phyloP scores from a whole-genome alignment of 2,113 vertebrate species.

The Atrichornis clamosus region DNA sequence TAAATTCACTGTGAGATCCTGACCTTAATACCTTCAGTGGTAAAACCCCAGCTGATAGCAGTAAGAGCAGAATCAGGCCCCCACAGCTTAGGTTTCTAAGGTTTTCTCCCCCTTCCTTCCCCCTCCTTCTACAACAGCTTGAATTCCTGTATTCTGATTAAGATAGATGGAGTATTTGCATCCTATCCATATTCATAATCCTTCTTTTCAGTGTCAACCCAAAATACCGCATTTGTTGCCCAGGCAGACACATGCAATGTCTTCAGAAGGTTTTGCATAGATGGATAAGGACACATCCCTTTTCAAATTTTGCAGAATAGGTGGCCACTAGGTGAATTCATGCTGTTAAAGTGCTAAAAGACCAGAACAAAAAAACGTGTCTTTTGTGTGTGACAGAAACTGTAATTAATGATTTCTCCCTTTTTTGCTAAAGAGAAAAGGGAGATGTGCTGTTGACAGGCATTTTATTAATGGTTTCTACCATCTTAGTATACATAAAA shows the following conservation, averaged over 20 bases:
- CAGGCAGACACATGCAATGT: constrained; percentile 81
- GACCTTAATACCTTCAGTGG: neutral
- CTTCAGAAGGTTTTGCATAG: constrained; percentile 75
- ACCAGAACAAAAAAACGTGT: constrained; percentile 78
- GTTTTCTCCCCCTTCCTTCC: constrained; percentile 23
- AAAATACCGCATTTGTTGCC: constrained; percentile 79
- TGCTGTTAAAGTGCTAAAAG: constrained; percentile 77
- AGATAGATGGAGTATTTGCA: constrained; percentile 82
- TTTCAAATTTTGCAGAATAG: constrained; percentile 86
- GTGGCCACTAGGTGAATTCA: constrained; percentile 86
- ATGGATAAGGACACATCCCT: constrained; percentile 74
- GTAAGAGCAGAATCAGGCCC: neutral
- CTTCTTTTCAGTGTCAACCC: constrained; percentile 72
- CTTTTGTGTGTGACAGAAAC: constrained; percentile 89
- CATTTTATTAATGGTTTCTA: constrained; percentile 94
- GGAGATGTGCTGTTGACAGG: constrained; percentile 84
- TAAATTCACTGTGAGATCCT: neutral
- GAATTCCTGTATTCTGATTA: constrained; percentile 81
- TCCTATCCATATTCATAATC: constrained; percentile 83
- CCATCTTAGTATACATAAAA: constrained; percentile 88
- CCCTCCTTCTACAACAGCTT: constrained; percentile 66
- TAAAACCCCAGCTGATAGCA: neutral
- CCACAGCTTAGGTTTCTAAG: constrained; percentile 53
- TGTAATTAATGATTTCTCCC: constrained; percentile 94
- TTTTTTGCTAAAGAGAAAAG: constrained; percentile 84